These are phyloP conservation scores for Ploceus nigricollis DNA, from an alignment of 2,113 vertebrate genomes.

Conservation along the genomic window DNA sequence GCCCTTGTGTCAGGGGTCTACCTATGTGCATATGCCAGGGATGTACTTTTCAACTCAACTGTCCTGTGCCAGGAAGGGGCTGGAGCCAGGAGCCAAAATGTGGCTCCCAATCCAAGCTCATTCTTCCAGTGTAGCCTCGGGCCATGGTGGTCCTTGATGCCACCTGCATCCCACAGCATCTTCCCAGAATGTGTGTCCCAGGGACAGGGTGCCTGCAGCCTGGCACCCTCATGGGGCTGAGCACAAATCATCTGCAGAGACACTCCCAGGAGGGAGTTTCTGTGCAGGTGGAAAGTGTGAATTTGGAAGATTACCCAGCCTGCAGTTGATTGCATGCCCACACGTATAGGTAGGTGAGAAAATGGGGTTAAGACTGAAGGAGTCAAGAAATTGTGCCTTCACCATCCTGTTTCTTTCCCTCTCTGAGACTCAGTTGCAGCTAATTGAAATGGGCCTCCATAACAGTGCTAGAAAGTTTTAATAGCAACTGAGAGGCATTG, in stretches of 20 bases:
- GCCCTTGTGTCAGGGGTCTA: neutral
- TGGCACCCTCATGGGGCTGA: neutral
- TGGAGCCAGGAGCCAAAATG: neutral
- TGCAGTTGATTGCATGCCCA: neutral
- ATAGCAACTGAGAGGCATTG: neutral
- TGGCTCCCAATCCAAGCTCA: neutral
- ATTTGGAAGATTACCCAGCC: neutral
- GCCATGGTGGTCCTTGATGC: neutral
- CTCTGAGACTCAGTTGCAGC: neutral
- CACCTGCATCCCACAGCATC: fast-evolving
- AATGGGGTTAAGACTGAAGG: neutral
- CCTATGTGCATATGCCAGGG: neutral
- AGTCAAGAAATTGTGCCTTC: neutral
- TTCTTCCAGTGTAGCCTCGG: neutral
- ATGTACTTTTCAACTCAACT: neutral
- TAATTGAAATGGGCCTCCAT: neutral
- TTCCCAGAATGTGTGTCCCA: neutral
- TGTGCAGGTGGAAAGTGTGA: neutral
- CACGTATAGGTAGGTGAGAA: neutral
- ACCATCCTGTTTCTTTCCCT: neutral
- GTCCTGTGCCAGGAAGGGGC: neutral
- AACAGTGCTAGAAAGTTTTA: neutral
- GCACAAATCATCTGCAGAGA: neutral
- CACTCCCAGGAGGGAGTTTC: neutral
- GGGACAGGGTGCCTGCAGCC: neutral